Conservation (phyloP, 2,113 vertebrate genomes). For the Dasyprocta punctata region DNA sequence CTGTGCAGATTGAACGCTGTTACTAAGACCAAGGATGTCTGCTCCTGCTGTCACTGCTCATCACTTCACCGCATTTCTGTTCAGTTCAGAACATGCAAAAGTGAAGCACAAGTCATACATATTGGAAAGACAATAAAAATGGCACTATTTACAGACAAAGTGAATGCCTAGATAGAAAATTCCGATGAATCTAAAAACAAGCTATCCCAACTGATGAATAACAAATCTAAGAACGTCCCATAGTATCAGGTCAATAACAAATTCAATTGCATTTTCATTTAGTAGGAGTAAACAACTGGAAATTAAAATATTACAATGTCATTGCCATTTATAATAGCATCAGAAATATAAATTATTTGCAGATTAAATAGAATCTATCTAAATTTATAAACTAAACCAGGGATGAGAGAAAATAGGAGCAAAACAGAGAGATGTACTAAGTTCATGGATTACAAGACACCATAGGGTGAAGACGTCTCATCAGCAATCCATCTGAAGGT, state of each 20-base stretch:
- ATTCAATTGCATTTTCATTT: not conserved
- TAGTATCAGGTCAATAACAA: not conserved
- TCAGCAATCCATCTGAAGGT: not conserved
- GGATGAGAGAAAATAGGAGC: not conserved
- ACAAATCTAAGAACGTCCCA: not conserved
- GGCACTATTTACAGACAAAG: not conserved
- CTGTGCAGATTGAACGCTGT: not conserved
- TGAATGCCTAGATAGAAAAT: not conserved
- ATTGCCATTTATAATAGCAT: not conserved
- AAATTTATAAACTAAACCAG: not conserved
- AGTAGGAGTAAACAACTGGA: not conserved
- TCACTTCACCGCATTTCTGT: not conserved
- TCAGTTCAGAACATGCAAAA: not conserved
- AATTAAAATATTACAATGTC: not conserved
- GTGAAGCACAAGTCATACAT: not conserved
- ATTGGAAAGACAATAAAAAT: not conserved
- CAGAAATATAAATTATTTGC: not conserved
- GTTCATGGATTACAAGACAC: not conserved
- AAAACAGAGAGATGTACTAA: not conserved
- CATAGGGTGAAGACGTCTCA: not conserved
- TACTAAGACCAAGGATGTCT: not conserved
- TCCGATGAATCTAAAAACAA: not conserved
- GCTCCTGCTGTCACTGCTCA: not conserved
- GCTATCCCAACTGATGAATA: not conserved
- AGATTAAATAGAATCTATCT: not conserved